phyloP scores from a whole-genome alignment of 2,113 vertebrate genomes.

The Peromyscus leucopus region DNA sequence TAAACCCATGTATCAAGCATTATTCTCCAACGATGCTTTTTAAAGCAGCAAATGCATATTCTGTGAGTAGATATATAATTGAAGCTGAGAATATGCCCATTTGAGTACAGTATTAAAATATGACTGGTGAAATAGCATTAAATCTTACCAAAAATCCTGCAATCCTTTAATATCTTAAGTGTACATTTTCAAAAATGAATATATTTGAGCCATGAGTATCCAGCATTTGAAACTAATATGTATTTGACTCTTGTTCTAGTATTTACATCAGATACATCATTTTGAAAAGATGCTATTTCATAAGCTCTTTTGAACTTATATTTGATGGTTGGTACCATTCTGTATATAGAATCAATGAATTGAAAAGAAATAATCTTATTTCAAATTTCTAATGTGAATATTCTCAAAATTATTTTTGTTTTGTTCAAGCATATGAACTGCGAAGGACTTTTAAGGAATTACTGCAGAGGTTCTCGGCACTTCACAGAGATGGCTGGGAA shows the following conservation, averaged over 20 bases:
- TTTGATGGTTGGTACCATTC: not conserved
- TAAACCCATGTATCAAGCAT: not conserved
- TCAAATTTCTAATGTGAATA: slow-evolving; percentile 22
- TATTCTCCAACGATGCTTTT: slow-evolving; percentile 28
- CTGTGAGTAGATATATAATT: not conserved
- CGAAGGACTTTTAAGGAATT: not conserved
- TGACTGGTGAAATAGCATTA: not conserved
- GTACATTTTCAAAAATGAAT: not conserved
- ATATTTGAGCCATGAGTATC: not conserved
- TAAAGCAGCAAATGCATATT: not conserved
- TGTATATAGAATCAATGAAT: not conserved
- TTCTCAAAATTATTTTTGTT: slow-evolving; percentile 50
- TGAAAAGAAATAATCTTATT: not conserved
- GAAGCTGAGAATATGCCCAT: slow-evolving; percentile 8
- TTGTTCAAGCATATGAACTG: not conserved
- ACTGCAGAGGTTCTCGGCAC: not conserved
- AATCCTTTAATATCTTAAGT: not conserved
- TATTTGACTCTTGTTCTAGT: not conserved
- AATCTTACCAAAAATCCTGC: not conserved
- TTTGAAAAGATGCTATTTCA: slow-evolving; percentile 20
- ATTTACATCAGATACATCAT: not conserved
- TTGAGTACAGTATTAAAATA: not conserved
- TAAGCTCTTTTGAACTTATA: not conserved
- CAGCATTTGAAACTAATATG: not conserved
- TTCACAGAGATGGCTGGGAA: not conserved